phyloP scores from a whole-genome alignment of 2,113 vertebrate species.

The Campylomormyrus tamandua region DNA sequence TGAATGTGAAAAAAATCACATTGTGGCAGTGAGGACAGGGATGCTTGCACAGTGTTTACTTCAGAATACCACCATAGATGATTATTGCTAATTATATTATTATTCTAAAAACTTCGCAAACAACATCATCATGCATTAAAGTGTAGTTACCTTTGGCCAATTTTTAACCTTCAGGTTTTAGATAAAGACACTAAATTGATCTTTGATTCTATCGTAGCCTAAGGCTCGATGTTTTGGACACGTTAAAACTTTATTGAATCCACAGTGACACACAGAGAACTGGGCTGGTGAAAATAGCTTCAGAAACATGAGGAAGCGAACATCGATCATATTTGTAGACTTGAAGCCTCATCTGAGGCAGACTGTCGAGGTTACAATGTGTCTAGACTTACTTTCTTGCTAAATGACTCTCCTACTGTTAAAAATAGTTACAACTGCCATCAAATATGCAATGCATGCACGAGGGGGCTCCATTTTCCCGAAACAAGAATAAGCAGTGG shows the following conservation, averaged over 20 bases:
- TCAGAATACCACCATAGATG: not conserved
- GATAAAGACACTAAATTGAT: not conserved
- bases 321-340: not conserved
- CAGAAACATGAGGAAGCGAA: not conserved
- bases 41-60: not conserved
- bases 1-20: not conserved
- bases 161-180: not conserved
- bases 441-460: not conserved
- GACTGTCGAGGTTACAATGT: not conserved
- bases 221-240: not conserved
- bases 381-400: not conserved
- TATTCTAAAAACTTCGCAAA: not conserved
- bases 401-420: not conserved
- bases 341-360: not conserved
- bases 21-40: not conserved
- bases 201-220: not conserved
- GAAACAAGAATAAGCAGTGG: not conserved
- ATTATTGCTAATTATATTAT: not conserved
- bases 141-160: not conserved
- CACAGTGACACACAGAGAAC: not conserved
- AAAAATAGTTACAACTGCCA: constrained; percentile 8
- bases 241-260: not conserved
- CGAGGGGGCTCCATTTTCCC: not conserved
- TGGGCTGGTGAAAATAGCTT: not conserved
- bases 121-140: not conserved